Evolutionary conservation across 2,113 vertebrate species (phyloP), one percentile per base, ranked within the genome.

Genomic region (Cichladusa arquata): DNA sequence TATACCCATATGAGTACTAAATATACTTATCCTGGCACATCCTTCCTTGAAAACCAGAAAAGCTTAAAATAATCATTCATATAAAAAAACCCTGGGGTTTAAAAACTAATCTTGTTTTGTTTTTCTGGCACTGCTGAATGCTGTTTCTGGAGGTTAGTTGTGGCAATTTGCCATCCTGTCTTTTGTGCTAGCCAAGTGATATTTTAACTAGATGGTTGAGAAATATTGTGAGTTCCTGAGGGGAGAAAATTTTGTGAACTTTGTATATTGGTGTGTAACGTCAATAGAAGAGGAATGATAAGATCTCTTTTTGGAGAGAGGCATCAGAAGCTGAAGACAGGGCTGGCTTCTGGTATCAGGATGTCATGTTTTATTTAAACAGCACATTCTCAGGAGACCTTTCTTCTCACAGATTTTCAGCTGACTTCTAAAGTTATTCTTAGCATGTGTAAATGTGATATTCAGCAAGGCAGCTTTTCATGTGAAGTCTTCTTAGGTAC

Each of bases 161-260:
- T 66, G 81, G 93, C 93, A 96, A 60, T 73, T 88, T 90, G 92
- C 94, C 93, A 64, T 62, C 64, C 85, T 80, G 66, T 54, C 34
- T 80, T 94, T 77, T 77, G 67, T 92, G 56, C 69, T 93, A 64
- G 76, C 34, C 2, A 14, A 74, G 92, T 94, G 79, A 90, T 93
- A 96, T 64, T 97, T 97, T 95, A 96, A 97, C 92, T 56, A 96
- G 81, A 51, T 44, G 62, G 44, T 88, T 94, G 90, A 81, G 94
- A 96, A 97, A 94, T 80, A 62, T 26, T 66, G 14, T 58, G 88
- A 42, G 34, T 60, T 95, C 51, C 67, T 64, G 56, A 66, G 9
- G 33, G 29, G 25, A 88, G 64, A 83, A 92, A 80, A 51, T 92
- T 70, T 78, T 81, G 74, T 95, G 85, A 92, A 94, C 93, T 93